These are phyloP conservation scores for Sarcophaga bullata DNA, from an alignment of 1,140 invertebrate species.

Conservation along the genomic window DNA sequence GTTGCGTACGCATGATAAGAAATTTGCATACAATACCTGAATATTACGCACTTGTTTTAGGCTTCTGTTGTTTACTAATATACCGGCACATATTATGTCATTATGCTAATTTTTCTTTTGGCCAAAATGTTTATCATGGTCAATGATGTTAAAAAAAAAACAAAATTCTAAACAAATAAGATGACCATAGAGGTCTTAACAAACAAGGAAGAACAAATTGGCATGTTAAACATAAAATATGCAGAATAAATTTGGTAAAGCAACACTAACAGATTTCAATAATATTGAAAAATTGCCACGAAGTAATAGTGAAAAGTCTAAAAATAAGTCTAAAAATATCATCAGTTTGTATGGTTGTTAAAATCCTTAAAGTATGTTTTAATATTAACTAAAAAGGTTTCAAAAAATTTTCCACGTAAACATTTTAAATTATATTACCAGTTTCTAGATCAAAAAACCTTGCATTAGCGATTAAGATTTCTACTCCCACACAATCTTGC, in stretches of 20 bases:
- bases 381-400: no score
- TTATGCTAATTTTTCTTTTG: not conserved
- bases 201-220: slow-evolving; percentile 1
- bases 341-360: no score
- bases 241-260: not conserved
- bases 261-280: not conserved
- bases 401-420: no score
- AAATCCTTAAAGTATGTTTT: no score
- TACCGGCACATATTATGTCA: slow-evolving; percentile 3
- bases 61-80: not conserved
- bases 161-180: not conserved
- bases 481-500: not conserved
- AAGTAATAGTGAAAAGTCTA: no score
- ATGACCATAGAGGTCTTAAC: not conserved
- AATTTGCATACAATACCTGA: not conserved
- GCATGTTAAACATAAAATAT: not conserved
- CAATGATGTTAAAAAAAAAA: not conserved
- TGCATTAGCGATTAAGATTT: no score
- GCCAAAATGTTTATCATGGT: slow-evolving; percentile 9
- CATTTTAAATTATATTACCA: no score
- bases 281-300: not conserved
- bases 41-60: not conserved
- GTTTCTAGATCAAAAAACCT: no score
- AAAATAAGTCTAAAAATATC: no score
- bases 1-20: not conserved